These are phyloP conservation scores for Corythaeola cristata DNA, from an alignment of 2,113 vertebrate species.

Conservation along the genomic window DNA sequence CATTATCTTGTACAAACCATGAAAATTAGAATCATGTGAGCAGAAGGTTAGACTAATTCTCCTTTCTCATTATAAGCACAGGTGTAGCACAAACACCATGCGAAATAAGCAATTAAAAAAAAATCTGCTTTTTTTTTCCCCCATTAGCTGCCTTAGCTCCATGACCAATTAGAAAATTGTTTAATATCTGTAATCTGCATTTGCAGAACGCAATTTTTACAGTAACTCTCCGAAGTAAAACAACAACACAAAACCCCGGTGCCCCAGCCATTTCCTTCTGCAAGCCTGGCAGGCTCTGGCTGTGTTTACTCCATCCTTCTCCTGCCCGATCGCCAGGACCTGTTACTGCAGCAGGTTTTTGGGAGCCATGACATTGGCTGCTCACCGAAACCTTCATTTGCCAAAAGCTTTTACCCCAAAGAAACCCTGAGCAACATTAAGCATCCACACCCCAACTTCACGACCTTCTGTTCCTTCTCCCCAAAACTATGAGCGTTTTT, in stretches of 20 bases:
- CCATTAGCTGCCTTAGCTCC: conserved; percentile 89
- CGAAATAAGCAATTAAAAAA: conserved; percentile 96
- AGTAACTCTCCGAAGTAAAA: conserved; percentile 69
- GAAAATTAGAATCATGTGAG: conserved; percentile 86
- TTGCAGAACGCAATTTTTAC: conserved; percentile 88
- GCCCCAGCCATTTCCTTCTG: not conserved
- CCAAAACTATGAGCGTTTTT: not conserved
- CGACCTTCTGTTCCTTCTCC: not conserved
- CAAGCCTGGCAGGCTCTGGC: not conserved
- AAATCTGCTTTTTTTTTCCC: conserved; percentile 83
- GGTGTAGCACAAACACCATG: conserved; percentile 88
- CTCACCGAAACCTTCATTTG: not conserved
- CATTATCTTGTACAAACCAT: conserved; percentile 81
- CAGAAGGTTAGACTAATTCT: conserved; percentile 88
- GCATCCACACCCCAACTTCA: not conserved
- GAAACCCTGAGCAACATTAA: not conserved
- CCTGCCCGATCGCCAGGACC: not conserved
- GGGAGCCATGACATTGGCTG: not conserved
- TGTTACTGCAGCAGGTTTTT: not conserved
- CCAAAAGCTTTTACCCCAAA: not conserved
- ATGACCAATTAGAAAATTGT: conserved; percentile 95
- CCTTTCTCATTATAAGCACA: conserved; percentile 92
- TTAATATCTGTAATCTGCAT: conserved; percentile 90
- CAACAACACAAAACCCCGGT: not conserved
- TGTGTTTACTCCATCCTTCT: not conserved